Evolutionary conservation across 2,113 vertebrate species (phyloP).

Genomic region (Apteryx owenii): DNA sequence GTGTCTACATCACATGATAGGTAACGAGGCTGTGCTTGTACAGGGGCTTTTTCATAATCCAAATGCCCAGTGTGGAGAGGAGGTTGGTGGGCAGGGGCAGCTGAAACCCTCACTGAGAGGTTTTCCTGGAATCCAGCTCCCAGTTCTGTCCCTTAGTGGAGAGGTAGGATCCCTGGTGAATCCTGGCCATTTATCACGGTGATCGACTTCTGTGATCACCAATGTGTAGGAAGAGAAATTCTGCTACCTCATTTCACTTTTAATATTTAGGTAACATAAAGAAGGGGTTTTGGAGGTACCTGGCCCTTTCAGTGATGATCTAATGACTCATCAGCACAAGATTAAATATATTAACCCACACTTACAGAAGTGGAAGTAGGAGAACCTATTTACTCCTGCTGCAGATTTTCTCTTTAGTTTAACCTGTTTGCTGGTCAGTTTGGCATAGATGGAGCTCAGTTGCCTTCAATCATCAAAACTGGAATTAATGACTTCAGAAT

Average conservation of each 20-base stretch:
- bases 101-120: background rate
- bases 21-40: background rate
- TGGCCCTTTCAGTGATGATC: background rate
- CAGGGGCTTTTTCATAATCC: background rate
- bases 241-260: background rate
- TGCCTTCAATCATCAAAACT: background rate
- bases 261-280: background rate
- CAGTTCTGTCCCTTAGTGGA: background rate
- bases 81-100: background rate
- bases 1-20: background rate
- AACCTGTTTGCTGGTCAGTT: background rate
- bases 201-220: background rate
- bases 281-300: background rate
- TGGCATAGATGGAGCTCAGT: background rate
- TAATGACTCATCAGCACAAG: background rate
- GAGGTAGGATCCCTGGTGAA: background rate
- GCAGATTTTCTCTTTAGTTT: background rate
- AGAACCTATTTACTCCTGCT: background rate
- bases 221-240: background rate
- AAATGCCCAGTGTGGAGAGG: rapidly evolving
- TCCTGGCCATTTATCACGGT: background rate
- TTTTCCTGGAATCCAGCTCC: background rate
- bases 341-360: background rate
- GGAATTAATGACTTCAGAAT: background rate
- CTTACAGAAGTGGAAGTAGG: background rate